Conservation (phyloP, 1,140 invertebrate genomes). For the Penaeus chinensis region DNA sequence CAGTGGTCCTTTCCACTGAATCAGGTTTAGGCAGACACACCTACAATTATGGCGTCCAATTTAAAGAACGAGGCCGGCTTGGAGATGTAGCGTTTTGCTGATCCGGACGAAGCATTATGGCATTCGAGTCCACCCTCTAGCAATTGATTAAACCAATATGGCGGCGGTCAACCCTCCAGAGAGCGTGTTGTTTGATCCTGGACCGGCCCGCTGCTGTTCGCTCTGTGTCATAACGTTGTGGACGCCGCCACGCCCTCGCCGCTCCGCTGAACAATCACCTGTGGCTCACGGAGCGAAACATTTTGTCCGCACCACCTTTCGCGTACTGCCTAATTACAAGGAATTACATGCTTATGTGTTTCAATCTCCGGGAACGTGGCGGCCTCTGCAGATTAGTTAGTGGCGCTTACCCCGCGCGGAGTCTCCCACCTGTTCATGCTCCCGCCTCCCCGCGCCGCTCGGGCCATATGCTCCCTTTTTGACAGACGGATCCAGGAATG, state of each 20-base stretch:
- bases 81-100: neutral
- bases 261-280: neutral
- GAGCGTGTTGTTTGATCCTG: neutral
- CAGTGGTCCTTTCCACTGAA: too few species aligned
- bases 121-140: neutral
- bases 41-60: too few species aligned
- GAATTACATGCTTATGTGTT: conserved; percentile 28
- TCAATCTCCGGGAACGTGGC: conserved; percentile 18
- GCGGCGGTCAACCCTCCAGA: conserved; percentile 4
- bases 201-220: too few species aligned
- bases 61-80: too few species aligned
- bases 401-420: neutral
- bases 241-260: neutral
- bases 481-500: too few species aligned
- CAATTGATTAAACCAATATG: conserved; percentile 28
- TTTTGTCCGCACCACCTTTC: conserved; percentile 8
- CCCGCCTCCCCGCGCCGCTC: too few species aligned
- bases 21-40: too few species aligned
- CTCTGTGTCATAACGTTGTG: too few species aligned
- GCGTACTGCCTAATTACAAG: conserved; percentile 25
- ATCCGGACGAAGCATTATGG: neutral
- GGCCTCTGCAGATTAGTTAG: neutral
- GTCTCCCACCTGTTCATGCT: too few species aligned
- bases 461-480: too few species aligned
- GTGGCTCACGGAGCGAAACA: conserved; percentile 8